phyloP scores from a whole-genome alignment of 2,797 vertebrate genomes.

The Liparis tanakae region DNA sequence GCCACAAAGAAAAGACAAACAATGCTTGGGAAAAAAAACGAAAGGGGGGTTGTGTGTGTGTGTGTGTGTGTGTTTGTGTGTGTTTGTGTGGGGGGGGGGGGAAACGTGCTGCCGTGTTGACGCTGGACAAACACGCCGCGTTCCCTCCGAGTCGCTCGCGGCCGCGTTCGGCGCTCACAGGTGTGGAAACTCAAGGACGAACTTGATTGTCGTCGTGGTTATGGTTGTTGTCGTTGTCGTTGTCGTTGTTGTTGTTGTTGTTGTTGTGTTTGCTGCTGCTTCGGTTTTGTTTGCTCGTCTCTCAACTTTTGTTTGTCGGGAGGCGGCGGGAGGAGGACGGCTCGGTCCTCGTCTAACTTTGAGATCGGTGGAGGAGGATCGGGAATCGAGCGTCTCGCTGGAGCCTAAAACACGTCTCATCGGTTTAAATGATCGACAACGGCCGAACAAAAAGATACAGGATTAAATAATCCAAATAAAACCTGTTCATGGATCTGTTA shows the following conservation, averaged over 20 bases:
- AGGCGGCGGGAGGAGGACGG: slow-evolving; percentile 11
- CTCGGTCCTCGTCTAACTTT: slow-evolving; percentile 36
- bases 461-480: no score
- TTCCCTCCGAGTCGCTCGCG: slow-evolving; percentile 69
- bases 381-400: neutral
- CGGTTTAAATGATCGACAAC: no score
- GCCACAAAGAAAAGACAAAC: slow-evolving; percentile 84
- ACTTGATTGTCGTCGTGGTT: slow-evolving; percentile 66
- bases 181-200: slow-evolving; percentile 83
- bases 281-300: slow-evolving; percentile 72
- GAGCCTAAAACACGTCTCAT: no score
- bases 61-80: no score
- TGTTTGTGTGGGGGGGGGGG: slow-evolving; percentile 30
- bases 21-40: slow-evolving; percentile 72
- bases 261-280: slow-evolving; percentile 11
- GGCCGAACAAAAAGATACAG: no score
- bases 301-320: slow-evolving; percentile 61
- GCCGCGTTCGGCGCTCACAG: slow-evolving; percentile 70
- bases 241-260: no score
- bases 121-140: slow-evolving; percentile 81
- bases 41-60: no score
- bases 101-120: slow-evolving; percentile 70
- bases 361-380: slow-evolving; percentile 17
- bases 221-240: slow-evolving; percentile 61
- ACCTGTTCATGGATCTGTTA: no score